Percentiles rank a stretch among this genome's conserved stretches.
Conservation (phyloP, 2,888 invertebrate genomes). For the Leucoma salicis region DNA sequence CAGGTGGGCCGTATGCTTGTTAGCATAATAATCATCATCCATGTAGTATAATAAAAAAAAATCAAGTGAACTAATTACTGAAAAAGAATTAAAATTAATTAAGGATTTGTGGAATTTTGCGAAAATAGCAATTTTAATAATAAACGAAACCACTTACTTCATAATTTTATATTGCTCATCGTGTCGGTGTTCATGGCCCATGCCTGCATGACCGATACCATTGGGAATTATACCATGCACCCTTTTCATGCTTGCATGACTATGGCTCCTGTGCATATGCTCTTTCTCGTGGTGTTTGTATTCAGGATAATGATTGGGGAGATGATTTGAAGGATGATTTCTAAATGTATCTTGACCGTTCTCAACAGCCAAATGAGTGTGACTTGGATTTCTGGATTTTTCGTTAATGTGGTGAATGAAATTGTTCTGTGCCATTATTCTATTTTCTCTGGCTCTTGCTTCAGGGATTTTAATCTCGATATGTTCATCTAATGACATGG, state of each 20-base stretch:
- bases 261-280: conserved; percentile 70
- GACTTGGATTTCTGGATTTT: conserved; percentile 60
- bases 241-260: conserved; percentile 72
- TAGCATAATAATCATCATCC: no score
- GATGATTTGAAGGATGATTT: conserved; percentile 27
- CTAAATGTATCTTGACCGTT: conserved; percentile 52
- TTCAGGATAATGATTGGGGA: conserved; percentile 16
- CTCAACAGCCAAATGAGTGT: conserved; percentile 67
- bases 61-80: no score
- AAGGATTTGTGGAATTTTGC: no score
- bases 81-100: no score
- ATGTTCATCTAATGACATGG: conserved; percentile 83
- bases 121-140: no score
- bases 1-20: no score
- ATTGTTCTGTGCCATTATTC: conserved; percentile 74
- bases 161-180: conserved; percentile 58
- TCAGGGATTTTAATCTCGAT: conserved; percentile 83
- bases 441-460: conserved; percentile 71
- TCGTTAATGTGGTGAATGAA: conserved; percentile 74
- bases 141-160: no score
- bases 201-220: conserved; percentile 59
- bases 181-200: conserved; percentile 58
- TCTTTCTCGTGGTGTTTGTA: conserved; percentile 39
- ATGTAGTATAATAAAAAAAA: no score
- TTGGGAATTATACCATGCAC: conserved; percentile 62